Conservation (phyloP, 2,113 vertebrate genomes). For the Lepisosteus osseus region DNA sequence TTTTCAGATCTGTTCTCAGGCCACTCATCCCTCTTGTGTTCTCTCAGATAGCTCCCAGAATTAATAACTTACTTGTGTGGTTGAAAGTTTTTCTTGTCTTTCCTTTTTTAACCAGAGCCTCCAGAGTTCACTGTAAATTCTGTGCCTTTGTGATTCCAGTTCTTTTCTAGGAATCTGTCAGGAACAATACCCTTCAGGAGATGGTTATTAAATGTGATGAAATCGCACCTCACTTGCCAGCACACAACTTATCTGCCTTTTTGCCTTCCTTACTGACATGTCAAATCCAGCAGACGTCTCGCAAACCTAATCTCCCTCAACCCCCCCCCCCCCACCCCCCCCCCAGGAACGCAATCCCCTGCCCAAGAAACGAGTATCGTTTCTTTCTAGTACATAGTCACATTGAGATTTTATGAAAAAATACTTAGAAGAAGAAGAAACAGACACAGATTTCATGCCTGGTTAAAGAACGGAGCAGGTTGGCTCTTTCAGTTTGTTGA, state of each 20-base stretch:
- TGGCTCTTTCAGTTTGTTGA: not conserved
- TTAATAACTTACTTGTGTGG: slow-evolving; percentile 20
- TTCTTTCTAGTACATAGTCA: not conserved
- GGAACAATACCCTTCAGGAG: too few relatives aligned
- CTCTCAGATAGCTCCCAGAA: slow-evolving; percentile 10
- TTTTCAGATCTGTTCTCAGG: slow-evolving; percentile 8
- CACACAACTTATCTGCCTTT: too few relatives aligned
- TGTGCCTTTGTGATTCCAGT: not conserved
- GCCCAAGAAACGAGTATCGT: not conserved
- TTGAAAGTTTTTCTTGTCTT: not conserved
- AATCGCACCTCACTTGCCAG: too few relatives aligned
- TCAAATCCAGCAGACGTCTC: too few relatives aligned
- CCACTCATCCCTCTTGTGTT: slow-evolving; percentile 15
- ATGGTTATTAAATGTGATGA: too few relatives aligned
- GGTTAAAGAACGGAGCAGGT: slow-evolving; percentile 5
- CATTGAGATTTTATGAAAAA: not conserved
- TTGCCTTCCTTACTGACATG: too few relatives aligned
- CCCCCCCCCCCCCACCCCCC: not conserved
- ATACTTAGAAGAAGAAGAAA: slow-evolving; percentile 13
- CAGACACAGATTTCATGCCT: slow-evolving; percentile 8
- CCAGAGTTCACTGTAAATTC: not conserved
- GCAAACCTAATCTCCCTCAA: not conserved
- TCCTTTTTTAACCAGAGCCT: not conserved
- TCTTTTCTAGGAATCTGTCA: too few relatives aligned
- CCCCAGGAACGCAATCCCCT: not conserved